Percentiles rank a stretch among this genome's conserved stretches.
These are phyloP conservation scores for Dipodomys ordii DNA, from an alignment of 2,113 vertebrate genomes.

Conservation along the genomic window DNA sequence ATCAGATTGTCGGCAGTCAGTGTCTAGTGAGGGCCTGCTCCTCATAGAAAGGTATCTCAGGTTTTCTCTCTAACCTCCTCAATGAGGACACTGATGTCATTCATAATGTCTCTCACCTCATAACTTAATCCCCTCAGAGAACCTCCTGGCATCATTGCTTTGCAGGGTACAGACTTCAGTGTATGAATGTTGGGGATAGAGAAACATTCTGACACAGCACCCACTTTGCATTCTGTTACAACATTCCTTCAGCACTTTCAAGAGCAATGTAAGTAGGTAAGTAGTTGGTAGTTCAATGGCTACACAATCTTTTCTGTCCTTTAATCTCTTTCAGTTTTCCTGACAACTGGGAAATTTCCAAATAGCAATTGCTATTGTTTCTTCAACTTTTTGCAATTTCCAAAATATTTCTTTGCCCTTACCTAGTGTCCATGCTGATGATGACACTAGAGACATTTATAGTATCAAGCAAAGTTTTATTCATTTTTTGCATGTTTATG, in stretches of 20 bases:
- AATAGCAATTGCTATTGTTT: background rate
- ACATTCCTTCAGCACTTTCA: background rate
- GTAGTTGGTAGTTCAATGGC: background rate
- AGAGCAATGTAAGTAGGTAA: background rate
- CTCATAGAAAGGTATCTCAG: background rate
- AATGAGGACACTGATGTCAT: background rate
- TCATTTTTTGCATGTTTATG: too few relatives aligned
- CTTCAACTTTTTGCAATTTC: background rate
- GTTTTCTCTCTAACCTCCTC: background rate
- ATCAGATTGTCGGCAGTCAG: background rate
- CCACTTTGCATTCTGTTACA: background rate
- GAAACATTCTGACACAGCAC: background rate
- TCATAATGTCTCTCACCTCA: background rate
- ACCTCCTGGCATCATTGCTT: background rate
- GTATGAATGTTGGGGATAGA: background rate
- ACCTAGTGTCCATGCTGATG: background rate
- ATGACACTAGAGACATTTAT: background rate
- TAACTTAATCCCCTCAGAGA: background rate
- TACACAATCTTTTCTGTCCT: background rate
- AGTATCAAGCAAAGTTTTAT: background rate
- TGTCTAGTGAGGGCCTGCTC: background rate
- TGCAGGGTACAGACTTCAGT: background rate
- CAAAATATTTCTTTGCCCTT: conserved; percentile 34
- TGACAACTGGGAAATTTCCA: conserved; percentile 25
- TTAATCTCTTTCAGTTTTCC: background rate